phyloP scores from a whole-genome alignment of 2,113 vertebrate species.

The Epinephelus moara region DNA sequence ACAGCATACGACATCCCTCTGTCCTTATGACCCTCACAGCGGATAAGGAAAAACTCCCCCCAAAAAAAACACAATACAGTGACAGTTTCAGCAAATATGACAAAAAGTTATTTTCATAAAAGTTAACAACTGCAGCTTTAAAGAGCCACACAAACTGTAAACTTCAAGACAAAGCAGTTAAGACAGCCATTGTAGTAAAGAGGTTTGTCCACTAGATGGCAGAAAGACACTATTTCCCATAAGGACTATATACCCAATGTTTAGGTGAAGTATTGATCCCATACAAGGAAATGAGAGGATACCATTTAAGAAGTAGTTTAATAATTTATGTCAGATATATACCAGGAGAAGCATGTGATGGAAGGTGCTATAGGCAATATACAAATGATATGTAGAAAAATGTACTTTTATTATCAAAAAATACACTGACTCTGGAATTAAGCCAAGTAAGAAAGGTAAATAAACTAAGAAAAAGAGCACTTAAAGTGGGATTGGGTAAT shows the following conservation, averaged over 20 bases:
- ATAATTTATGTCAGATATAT: not conserved
- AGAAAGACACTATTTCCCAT: not conserved
- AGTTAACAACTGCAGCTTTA: too few species aligned
- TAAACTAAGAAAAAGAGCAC: not conserved
- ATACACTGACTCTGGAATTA: not conserved
- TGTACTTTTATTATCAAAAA: not conserved
- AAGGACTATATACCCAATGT: not conserved
- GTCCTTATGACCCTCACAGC: too few species aligned
- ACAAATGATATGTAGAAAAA: not conserved
- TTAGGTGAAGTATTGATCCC: not conserved
- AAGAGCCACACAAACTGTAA: not conserved
- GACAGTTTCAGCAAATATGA: too few species aligned
- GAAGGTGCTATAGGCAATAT: not conserved
- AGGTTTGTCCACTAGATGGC: slow-evolving; percentile 48
- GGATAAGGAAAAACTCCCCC: too few species aligned
- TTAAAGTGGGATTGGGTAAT: not conserved
- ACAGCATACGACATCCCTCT: too few species aligned
- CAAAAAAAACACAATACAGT: too few species aligned
- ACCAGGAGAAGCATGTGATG: not conserved
- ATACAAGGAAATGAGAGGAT: not conserved
- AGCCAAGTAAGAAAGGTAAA: not conserved
- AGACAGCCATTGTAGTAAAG: not conserved
- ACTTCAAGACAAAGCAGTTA: not conserved
- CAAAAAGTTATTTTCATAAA: too few species aligned
- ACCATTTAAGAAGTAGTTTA: not conserved